Evolutionary conservation across 2,113 vertebrate species (phyloP).

Genomic region (Electrona antarctica): DNA sequence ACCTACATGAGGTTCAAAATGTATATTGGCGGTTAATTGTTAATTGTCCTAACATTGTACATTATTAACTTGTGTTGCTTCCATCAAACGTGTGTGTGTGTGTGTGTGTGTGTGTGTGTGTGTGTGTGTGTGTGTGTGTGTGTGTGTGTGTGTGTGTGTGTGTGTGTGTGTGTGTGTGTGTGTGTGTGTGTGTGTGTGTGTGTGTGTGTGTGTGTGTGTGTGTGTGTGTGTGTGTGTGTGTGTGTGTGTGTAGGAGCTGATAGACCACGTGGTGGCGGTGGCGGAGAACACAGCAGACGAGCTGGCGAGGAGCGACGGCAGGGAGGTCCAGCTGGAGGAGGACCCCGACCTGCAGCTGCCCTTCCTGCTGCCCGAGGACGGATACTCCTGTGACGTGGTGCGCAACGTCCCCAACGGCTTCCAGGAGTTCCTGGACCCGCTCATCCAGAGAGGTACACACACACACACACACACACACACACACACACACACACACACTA

Average conservation of each 20-base stretch:
- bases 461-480: not conserved
- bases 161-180: conserved; percentile 5
- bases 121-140: conserved; percentile 8
- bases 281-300: conserved; percentile 97
- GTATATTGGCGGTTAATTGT: too few relatives aligned
- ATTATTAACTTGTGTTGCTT: too few relatives aligned
- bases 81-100: not conserved
- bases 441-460: conserved; percentile 91
- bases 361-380: conserved; percentile 96
- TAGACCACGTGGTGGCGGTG: conserved; percentile 92
- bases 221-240: not conserved
- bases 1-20: too few relatives aligned
- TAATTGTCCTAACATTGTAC: too few relatives aligned
- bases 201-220: not conserved
- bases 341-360: conserved; percentile 98
- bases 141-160: conserved; percentile 9
- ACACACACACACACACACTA: too few relatives aligned
- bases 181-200: not conserved
- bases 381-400: conserved; percentile 97
- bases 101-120: not conserved
- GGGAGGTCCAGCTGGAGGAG: conserved; percentile 95
- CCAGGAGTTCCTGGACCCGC: conserved; percentile 95
- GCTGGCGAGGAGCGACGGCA: conserved; percentile 92
- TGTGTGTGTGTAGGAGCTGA: conserved; percentile 84
- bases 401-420: conserved; percentile 94